phyloP scores from a whole-genome alignment of 2,888 invertebrate genomes.

The Synanthedon formicaeformis region DNA sequence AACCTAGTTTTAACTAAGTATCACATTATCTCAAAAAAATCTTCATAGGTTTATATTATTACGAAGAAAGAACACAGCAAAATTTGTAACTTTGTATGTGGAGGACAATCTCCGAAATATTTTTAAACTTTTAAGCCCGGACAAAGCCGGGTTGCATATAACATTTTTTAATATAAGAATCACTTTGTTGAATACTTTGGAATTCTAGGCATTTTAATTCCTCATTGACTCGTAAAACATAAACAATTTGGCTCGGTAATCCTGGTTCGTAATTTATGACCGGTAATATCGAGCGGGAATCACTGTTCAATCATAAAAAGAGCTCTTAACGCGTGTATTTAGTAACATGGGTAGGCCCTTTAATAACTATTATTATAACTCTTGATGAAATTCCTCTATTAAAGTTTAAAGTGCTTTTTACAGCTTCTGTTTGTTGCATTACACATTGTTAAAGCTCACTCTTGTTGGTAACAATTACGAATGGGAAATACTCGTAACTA shows the following conservation, averaged over 20 bases:
- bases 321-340: constrained; percentile 58
- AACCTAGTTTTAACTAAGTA: too few relatives aligned
- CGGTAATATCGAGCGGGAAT: constrained; percentile 53
- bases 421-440: constrained; percentile 22
- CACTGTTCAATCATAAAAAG: constrained; percentile 66
- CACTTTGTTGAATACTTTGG: background rate
- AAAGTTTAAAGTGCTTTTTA: constrained; percentile 25
- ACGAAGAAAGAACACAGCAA: too few relatives aligned
- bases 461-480: background rate
- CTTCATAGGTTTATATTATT: too few relatives aligned
- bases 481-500: too few relatives aligned
- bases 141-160: too few relatives aligned
- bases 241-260: constrained; percentile 59
- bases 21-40: too few relatives aligned
- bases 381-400: constrained; percentile 53
- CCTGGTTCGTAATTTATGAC: constrained; percentile 49
- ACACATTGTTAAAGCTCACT: background rate
- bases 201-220: background rate
- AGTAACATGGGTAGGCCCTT: constrained; percentile 50
- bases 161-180: background rate
- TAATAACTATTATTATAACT: constrained; percentile 66
- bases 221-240: constrained; percentile 18
- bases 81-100: too few relatives aligned
- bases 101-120: too few relatives aligned
- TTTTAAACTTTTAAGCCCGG: too few relatives aligned